phyloP scores from a whole-genome alignment of 2,888 invertebrate genomes.

The Podotricha telesiphe region DNA sequence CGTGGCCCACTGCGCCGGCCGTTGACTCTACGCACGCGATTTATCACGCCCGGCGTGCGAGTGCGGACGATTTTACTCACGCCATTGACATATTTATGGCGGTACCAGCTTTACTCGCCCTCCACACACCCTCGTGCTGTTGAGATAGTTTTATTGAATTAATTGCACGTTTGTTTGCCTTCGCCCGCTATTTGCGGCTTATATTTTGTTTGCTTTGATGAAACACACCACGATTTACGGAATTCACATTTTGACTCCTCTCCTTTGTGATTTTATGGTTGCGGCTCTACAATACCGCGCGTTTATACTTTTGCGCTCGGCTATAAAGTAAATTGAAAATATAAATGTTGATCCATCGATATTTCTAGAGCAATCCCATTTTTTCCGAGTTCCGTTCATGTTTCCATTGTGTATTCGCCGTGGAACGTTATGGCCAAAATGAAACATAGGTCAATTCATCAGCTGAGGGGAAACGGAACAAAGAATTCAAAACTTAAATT shows the following conservation, averaged over 20 bases:
- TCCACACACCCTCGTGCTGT: constrained; percentile 26
- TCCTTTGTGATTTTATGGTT: constrained; percentile 24
- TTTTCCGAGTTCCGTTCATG: constrained; percentile 5
- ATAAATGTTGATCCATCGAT: constrained; percentile 21
- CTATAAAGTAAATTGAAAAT: constrained; percentile 23
- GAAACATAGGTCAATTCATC: constrained; percentile 37
- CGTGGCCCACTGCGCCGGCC: constrained; percentile 46
- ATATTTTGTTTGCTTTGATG: constrained; percentile 30
- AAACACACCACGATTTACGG: constrained; percentile 25
- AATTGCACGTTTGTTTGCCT: constrained; percentile 36
- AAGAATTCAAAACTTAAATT: constrained; percentile 31
- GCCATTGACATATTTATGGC: constrained; percentile 49
- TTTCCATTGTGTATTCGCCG: constrained; percentile 33
- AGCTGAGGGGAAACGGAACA: constrained; percentile 32
- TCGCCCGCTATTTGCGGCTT: constrained; percentile 14
- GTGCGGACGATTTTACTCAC: constrained; percentile 46
- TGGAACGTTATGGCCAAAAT: constrained; percentile 28
- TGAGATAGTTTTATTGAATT: constrained; percentile 39
- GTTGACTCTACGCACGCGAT: constrained; percentile 48
- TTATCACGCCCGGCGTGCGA: constrained; percentile 40
- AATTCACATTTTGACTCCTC: constrained; percentile 14
- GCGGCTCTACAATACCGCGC: constrained; percentile 11
- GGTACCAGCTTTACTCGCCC: constrained; percentile 29
- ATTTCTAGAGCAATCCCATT: constrained; percentile 24
- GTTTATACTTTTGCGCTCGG: constrained; percentile 11